Evolutionary conservation across 2,888 invertebrate species (phyloP), one percentile per base, ranked within the genome.

Genomic region (Vandiemenella viatica): DNA sequence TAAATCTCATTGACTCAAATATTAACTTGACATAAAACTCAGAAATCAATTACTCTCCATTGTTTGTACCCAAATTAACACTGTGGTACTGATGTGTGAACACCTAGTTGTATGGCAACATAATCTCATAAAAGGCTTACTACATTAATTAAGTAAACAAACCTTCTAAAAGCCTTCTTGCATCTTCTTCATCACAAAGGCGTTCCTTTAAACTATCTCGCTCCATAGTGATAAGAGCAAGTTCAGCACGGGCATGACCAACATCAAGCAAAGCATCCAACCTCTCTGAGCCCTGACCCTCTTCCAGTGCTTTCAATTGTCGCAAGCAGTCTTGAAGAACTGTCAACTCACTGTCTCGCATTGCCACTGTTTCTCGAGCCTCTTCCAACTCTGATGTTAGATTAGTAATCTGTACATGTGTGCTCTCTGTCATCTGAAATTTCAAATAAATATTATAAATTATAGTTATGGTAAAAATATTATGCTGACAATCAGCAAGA

Each of bases 221-320:
- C 58, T 79, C 79, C 50, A 70, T 68, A 50, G 69, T 67, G 17
- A 74, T 60, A 51, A 74, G 70, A 22, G 70, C 64, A 1, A 77
- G 64, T 59, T 80, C 77, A 1, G 78, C 77, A 56, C 75, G 75
- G 13, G 73, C 65, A 41, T 71, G 70, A 37, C 72, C 74, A 37
- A 72, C 69, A 56, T 77, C 72, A 42, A 79, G 68, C 19, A 77
- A 60, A 50, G 72, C 71, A 32, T 70, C 67, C 19, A 55, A 37
- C 5, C 51, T 43, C 15, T 43, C 38, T 8, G 42, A 42, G 8
- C 37, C 50, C 15, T 37, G 44, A 21, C 37, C 50, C 40, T 46
- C 47, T 23, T 45, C 44, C 5, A 42, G 15, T 20, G 42, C 19
- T 20, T 52, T 50, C 37, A 55, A 22, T 32, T 52, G 53, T 40